Conservation (phyloP, 2,113 vertebrate genomes). For the Rallus limicola region DNA sequence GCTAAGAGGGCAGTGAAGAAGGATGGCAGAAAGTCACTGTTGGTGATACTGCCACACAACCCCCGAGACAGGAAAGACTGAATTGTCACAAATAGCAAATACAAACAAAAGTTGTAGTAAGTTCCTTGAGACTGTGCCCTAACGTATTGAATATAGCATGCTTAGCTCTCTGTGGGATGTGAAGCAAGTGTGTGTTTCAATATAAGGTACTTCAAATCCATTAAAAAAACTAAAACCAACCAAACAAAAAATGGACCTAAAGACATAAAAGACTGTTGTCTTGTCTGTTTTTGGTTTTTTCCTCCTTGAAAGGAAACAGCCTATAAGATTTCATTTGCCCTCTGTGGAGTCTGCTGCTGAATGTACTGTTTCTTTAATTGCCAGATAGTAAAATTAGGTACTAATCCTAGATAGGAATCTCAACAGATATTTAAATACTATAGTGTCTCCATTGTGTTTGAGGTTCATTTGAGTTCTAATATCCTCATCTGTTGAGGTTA, state of each 20-base stretch:
- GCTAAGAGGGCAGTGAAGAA: background rate
- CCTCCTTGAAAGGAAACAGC: background rate
- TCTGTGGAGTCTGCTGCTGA: background rate
- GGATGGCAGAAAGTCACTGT: background rate
- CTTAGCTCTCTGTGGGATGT: background rate
- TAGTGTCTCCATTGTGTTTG: background rate
- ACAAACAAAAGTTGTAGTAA: background rate
- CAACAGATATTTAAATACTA: background rate
- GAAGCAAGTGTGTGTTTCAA: background rate
- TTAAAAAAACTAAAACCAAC: background rate
- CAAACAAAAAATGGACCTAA: background rate
- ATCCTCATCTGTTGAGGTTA: background rate
- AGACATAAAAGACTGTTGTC: background rate
- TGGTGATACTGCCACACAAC: fast-evolving
- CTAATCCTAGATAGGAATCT: background rate
- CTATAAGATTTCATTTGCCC: background rate
- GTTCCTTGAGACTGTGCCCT: fast-evolving
- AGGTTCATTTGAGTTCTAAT: background rate
- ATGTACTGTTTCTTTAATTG: background rate
- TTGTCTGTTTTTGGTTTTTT: background rate
- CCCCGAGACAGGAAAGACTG: background rate
- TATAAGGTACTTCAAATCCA: background rate
- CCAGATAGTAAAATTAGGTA: background rate
- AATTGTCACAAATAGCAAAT: background rate
- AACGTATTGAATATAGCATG: fast-evolving